Conservation (phyloP, 1,140 invertebrate species). For the Drosophila pandora region DNA sequence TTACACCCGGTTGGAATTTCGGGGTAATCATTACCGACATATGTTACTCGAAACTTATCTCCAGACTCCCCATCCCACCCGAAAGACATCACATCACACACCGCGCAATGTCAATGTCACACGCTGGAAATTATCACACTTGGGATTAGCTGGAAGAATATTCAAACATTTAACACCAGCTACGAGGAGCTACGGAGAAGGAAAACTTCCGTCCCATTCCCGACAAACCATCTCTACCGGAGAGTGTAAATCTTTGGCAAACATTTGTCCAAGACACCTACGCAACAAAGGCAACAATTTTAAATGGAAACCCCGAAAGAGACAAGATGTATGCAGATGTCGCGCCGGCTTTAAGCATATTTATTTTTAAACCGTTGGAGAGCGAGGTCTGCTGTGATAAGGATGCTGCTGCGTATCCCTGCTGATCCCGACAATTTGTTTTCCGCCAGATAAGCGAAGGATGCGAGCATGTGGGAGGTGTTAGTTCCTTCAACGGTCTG, state of each 20-base stretch:
- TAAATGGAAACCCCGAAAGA: constrained; percentile 3
- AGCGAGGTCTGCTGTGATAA: constrained; percentile 27
- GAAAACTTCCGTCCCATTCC: constrained; percentile 51
- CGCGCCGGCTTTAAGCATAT: constrained; percentile 48
- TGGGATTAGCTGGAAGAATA: constrained; percentile 67
- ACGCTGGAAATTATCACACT: constrained; percentile 65
- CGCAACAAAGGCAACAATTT: constrained; percentile 15
- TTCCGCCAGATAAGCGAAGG: constrained; percentile 49
- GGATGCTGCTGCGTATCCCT: constrained; percentile 26
- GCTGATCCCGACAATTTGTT: constrained; percentile 55
- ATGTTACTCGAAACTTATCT: constrained; percentile 73
- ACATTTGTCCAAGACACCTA: constrained; percentile 77
- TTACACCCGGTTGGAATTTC: constrained; percentile 50
- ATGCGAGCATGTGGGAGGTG: constrained; percentile 63
- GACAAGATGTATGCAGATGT: constrained; percentile 58
- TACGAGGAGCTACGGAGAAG: background rate
- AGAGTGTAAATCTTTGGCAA: constrained; percentile 59
- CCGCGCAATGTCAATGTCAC: constrained; percentile 70
- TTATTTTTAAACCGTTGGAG: constrained; percentile 12
- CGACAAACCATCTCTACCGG: background rate
- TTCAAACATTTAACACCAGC: constrained; percentile 20
- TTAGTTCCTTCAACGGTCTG: constrained; percentile 61
- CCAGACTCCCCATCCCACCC: background rate
- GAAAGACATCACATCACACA: constrained; percentile 6
- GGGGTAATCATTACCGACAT: constrained; percentile 69